Base-by-base conservation (phyloP, 2,113 vertebrate genomes). In the Oncorhynchus masou region DNA sequence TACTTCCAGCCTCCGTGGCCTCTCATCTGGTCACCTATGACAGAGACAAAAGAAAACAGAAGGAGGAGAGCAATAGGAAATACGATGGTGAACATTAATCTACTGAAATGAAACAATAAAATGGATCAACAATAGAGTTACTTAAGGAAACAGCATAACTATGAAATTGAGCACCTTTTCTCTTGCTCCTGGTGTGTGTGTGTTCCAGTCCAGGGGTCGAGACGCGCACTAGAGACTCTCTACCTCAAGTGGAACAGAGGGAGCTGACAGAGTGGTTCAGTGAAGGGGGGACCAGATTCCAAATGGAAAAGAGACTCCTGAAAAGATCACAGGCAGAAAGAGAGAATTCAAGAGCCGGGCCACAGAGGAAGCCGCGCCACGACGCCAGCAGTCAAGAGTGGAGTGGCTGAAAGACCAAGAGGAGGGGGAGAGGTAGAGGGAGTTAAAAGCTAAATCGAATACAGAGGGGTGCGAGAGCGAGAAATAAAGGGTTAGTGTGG, bases 311-410 rank as follows among this genome's bases (percentile, higher is more conserved):
- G 70, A 34, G 82, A 62, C 68, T 70, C 51, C 69, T 80, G 71
- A 82, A 75, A 84, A 71, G 74, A 81, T 69, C 48, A 25, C 66
- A 65, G 78, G 87, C 75, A 81, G 80, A 74, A 76, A 87, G 87
- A 73, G 81, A 74, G 76, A 86, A 78, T 87, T 90, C 39, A 76
- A 88, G 86, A 73, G 81, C 80, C 71, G 76, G 71, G 74, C 82
- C 1, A 70, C 48, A 75, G 74, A 78, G 39, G 54, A 79, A 59
- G 29, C 48, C 34, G 48, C 68, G 71, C 77, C 57, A 71, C 79
- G 79, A 29, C 74, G 62, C 68, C 74, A 69, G 76, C 65, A 78
- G 80, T 87, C 76, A 81, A 83, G 83, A 85, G 83, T 39, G 0
- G 69, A 83, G 54, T 62, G 45, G 54, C 31, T 62, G 68, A 70